Evolutionary conservation across 2,113 vertebrate species (phyloP), one percentile per base, ranked within the genome.

Genomic region (Ranitomeya imitator): DNA sequence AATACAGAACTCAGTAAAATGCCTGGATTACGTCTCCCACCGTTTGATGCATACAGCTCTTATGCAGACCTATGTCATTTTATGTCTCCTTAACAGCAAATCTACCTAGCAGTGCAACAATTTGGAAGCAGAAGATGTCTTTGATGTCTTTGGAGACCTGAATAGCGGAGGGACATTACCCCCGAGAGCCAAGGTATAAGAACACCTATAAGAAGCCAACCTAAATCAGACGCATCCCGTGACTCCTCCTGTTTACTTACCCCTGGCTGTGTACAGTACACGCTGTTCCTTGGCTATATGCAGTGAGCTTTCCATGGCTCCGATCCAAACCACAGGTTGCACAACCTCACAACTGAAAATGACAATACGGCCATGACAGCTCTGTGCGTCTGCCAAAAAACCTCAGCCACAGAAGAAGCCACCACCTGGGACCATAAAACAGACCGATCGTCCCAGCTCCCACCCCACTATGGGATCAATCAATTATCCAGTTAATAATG

Each of bases 261-360:
- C 83, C 54, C 55, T 73, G 6, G 9, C 52, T 77, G 80, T 83
- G 80, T 88, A 88, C 86, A 83, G 86, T 77, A 88, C 86, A 18
- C 37, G 6, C 69, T 88, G 86, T 88, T 83, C 79, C n/a, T 83
- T 54, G 69, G 55, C 79, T 82, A 81, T 82, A 76, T 60, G 37
- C 54, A 51, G 11, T 23, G 55, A 77, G 45, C 67, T 61, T 74
- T 13, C 3, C 19, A 67, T 88, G 86, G 86, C 86, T 63, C 71
- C 7, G 13, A 37, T 77, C 86, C 86, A 88, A 57, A 63, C 86
- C 86, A 88, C 86, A 88, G 6, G 69, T 88, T 88, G 19, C 81
- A 73, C 79, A 83, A 88, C 16, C 12, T 19, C 57, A 73, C 26
- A 83, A 83, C 79, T 51, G 69, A 51, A 83, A 74, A 83, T 54